Evolutionary conservation across 1,140 invertebrate species (phyloP), one percentile per base, ranked within the genome.

Genomic region (Acromyrmex echinatior): DNA sequence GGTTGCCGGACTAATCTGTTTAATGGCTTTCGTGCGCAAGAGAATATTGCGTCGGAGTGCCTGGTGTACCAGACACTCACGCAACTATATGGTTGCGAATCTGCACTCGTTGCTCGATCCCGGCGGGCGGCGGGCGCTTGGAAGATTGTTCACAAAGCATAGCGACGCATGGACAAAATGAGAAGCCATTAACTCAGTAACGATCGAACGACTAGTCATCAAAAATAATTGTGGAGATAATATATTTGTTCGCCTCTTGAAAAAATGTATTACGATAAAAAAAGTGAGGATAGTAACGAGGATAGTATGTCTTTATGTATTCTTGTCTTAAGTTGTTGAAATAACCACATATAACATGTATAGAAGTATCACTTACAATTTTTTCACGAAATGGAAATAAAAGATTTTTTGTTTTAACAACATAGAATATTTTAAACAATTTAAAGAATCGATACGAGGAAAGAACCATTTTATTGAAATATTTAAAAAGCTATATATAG

Each of bases 21-120:
- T 93, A 93, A 94, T 93, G 92, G 90, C 90, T 92, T 91, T 93
- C 92, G 92, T 92, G 92, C 88, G 86, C 86, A 74, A 88, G 89
- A 88, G 89, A 88, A 91, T 92, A 93, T 91, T 91, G 88, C 70
- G 71, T 73, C 79, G 74, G n/a, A 31, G 28, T 60, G 25, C 25
- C 25, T 25, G 51, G 49, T 25, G 74, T 77, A 25, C 16, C 51
- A 51, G 16, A 45, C 70, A 21, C 65, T 74, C 88, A 62, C 80
- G 88, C 80, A 66, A 88, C 66, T 62, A 14, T 51, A 21, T 31
- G 21, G 39, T 9, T 18, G 39, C 31, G 31, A 35, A 79, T 79
- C 39, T n/a, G 35, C 58, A 10, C 39, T 76, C 18, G 28, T n/a
- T 12, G 28, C 18, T 58, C 35, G 31, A 79, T 66, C 25, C 25